Conservation (phyloP, 2,113 vertebrate genomes). For the Platysteira castanea region DNA sequence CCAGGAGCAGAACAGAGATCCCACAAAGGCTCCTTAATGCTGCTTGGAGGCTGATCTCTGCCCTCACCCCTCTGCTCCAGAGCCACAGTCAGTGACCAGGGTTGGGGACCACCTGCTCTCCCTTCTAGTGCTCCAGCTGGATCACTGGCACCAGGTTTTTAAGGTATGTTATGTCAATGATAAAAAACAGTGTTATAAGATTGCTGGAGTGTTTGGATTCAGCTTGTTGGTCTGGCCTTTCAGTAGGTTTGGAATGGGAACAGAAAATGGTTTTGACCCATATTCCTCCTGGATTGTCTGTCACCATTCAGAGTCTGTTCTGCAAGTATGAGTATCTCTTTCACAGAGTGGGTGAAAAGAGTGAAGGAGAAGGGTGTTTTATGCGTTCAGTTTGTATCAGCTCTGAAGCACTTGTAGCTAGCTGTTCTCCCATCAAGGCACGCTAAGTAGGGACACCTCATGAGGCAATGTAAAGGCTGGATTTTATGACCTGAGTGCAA, state of each 20-base stretch:
- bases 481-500: conserved; percentile 24
- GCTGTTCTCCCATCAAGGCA: not conserved
- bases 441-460: not conserved
- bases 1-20: not conserved
- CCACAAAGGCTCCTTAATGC: not conserved
- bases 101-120: not conserved
- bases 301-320: not conserved
- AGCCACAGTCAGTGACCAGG: not conserved
- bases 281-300: not conserved
- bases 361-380: not conserved
- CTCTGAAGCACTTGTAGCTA: not conserved
- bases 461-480: not conserved
- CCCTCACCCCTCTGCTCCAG: not conserved
- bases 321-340: not conserved
- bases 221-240: not conserved
- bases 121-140: not conserved
- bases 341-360: not conserved
- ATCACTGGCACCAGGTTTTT: not conserved
- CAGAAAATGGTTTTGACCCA: not conserved
- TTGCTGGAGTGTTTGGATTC: not conserved
- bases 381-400: not conserved
- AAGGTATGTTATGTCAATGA: not conserved
- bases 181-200: not conserved
- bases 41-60: not conserved
- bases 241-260: not conserved